Base-by-base conservation (phyloP, 2,113 vertebrate species). In the Lasiurus borealis region DNA sequence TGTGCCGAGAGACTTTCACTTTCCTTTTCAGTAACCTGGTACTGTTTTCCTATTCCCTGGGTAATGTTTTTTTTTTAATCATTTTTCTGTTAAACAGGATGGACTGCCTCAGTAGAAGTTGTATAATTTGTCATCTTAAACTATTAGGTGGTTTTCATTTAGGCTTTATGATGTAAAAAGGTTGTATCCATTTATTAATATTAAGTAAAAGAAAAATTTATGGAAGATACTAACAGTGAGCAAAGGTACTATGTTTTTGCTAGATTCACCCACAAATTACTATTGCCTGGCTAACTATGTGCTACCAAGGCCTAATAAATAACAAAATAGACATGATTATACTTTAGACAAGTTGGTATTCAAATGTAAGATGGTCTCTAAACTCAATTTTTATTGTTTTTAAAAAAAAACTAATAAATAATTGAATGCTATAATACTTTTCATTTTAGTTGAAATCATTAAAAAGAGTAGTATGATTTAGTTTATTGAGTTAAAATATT, bases 11-110 rank as follows among this genome's bases (percentile, higher is more conserved):
- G 52, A 57, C 82, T 93, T 90, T 68, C 13, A 10, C 62, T 76
- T 96, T 95, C 8, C 25, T 76, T 93, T 95, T 88, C 46, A 66
- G 11, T 27, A 29, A 59, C 52, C 44, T 91, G 31, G 10, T 78
- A 75, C 36, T 89, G 12, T 82, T 93, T 93, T 76, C 48, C 44
- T 77, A 29, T 27, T 84, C 11, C 59, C 4, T 40, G 23, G 21
- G 16, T 88, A 81, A 31, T 34, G 59, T 66, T 52, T 81, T 40
- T 40, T 40, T 40, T 76, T 57, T 34, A 75, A 64, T 54, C 29
- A 2, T 27, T 90, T 88, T 71, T 90, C 85, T 66, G 6, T 80
- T 59, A 50, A 62, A 16, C 48, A 72, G 16, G 21, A 27, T 59
- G 5, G 34, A 50, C 18, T 73, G 8, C 16, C 72, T 88, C 23